phyloP scores from a whole-genome alignment of 1,140 invertebrate species.

The Drosophila subobscura region DNA sequence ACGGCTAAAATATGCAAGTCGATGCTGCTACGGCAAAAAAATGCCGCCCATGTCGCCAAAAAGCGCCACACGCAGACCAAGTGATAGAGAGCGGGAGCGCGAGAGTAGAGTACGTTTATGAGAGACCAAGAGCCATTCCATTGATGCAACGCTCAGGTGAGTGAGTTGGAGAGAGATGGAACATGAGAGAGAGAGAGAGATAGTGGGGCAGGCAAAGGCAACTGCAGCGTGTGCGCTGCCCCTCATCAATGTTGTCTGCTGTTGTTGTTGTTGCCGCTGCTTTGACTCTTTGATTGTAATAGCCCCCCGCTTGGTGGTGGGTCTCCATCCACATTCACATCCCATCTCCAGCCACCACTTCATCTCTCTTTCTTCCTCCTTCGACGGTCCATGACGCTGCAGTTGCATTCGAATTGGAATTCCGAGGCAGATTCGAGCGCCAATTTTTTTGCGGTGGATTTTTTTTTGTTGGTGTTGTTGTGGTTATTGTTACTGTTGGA shows the following conservation, averaged over 20 bases:
- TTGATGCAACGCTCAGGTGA: constrained; percentile 73
- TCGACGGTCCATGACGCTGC: constrained; percentile 51
- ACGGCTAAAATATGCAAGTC: constrained; percentile 70
- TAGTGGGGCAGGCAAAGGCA: neutral
- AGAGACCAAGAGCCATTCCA: constrained; percentile 42
- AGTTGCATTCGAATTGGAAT: constrained; percentile 69
- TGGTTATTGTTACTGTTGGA: constrained; percentile 4
- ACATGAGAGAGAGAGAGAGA: constrained; percentile 5
- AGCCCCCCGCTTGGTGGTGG: constrained; percentile 66
- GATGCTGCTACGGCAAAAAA: constrained; percentile 60
- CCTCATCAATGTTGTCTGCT: constrained; percentile 55
- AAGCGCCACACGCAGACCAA: constrained; percentile 70
- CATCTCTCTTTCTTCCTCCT: constrained; percentile 1
- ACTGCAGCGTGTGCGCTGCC: constrained; percentile 40
- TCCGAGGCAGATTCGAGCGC: constrained; percentile 57
- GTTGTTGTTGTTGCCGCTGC: constrained; percentile 41
- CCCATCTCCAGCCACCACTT: constrained; percentile 10
- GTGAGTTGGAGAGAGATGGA: constrained; percentile 22
- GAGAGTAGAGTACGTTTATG: neutral
- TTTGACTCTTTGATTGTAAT: constrained; percentile 70
- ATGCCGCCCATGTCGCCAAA: constrained; percentile 78
- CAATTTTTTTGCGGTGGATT: constrained; percentile 66
- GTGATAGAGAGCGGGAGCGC: constrained; percentile 26
- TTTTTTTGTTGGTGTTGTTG: constrained; percentile 33
- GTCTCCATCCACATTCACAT: constrained; percentile 54